Conservation (phyloP, 2,797 vertebrate species). For the Xiphorhynchus erythropygius region DNA sequence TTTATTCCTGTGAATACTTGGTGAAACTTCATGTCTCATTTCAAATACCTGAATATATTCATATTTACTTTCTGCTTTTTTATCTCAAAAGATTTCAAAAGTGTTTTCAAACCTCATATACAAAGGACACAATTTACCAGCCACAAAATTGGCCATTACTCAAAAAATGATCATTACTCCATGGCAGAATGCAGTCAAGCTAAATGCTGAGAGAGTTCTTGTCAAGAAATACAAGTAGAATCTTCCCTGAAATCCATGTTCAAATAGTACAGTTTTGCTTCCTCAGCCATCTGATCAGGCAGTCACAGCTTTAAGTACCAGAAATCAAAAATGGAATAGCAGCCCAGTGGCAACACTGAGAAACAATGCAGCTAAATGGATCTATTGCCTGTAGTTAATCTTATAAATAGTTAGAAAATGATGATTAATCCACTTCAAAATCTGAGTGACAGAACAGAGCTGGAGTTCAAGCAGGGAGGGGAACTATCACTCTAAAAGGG, state of each 20-base stretch:
- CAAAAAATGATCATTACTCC: neutral
- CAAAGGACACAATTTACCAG: neutral
- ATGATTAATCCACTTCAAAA: neutral
- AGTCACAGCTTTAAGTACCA: rapidly evolving
- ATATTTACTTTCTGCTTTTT: neutral
- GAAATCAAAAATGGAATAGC: neutral
- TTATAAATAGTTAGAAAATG: neutral
- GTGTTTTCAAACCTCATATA: neutral
- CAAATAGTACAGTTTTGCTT: neutral
- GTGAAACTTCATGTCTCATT: neutral
- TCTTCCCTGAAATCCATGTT: neutral
- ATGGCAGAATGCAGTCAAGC: neutral
- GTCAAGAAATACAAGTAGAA: neutral
- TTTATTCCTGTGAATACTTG: neutral
- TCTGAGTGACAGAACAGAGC: neutral
- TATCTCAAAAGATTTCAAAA: neutral
- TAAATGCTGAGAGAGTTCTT: neutral
- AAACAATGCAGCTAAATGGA: neutral
- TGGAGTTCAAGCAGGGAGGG: neutral
- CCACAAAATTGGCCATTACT: neutral
- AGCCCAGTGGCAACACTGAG: neutral
- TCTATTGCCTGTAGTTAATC: neutral
- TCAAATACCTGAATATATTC: neutral
- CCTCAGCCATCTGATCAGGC: neutral
- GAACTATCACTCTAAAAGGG: neutral